Evolutionary conservation across 2,888 invertebrate genomes (phyloP), one percentile per base, ranked within the genome.

Genomic region (Argyra leucocephala): DNA sequence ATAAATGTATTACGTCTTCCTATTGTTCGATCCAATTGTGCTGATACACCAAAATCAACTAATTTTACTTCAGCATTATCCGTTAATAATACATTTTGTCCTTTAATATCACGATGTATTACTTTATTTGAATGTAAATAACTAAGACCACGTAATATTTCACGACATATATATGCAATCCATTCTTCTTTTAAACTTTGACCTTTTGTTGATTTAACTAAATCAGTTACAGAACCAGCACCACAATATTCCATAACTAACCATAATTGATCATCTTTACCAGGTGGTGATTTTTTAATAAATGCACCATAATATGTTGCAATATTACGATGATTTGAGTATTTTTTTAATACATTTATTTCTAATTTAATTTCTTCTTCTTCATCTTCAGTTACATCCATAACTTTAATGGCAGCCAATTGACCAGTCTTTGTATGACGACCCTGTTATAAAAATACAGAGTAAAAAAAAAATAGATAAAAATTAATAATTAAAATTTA

Each of bases 181-280:
- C 99, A 99, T 82, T 99, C 99, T 82, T 99, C 99, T 82, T 97
- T 98, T 73, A 99, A 84, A 70, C 93, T 93, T 79, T 95, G 96
- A 64, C 97, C 97, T 83, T 99, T 98, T 69, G 97, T 98, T 69
- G 96, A 96, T 83, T 99, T 99, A 65, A 99, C 98, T 78, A 99
- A 86, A 83, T 99, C 99, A 70, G 99, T 99, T 67, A 99, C 96
- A 66, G 97, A 97, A 82, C 89, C 97, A 79, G 97, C 98, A 73
- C 99, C 99, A 83, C 99, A 99, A 80, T 98, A 99, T 82, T 99
- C 99, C 99, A 99, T 99, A 67, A 99, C 98, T 80, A 98, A 84
- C 99, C 99, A 99, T 67, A 99, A 83, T 79, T 99, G 98, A 82
- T 99, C 99, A 82, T 99, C 98, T 83, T 98, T 98, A 61, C 98